Base-by-base conservation (phyloP, 1,140 invertebrate species). In the Mamestra configurata region DNA sequence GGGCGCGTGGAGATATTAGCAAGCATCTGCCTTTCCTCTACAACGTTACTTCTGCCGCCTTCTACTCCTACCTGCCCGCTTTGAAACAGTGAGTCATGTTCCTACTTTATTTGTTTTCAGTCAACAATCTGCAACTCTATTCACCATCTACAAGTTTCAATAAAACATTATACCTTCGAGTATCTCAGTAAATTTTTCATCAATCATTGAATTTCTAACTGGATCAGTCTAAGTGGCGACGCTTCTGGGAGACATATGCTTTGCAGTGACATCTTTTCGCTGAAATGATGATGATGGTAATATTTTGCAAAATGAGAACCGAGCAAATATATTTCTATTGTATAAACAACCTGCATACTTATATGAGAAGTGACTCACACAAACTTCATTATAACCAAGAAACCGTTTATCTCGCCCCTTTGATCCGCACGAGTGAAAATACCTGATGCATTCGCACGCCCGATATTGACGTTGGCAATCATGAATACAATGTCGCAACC, bases 21-120 rank as follows among this genome's bases (percentile, higher is more conserved):
- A 98, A 97, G 93, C 98, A 99, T 95, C 96, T 99, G 79, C 99
- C 99, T 8, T 99, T 99, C 93, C 97, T 99, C 61, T 99, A 99
- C 95, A 99, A 99, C 92, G 98, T 99, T 95, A 98, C 98, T 81
- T 98, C 98, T 7, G 98, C 98, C 71, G 98, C 98, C 24, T 98
- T 98, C 85, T 99, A 99, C 91, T 98, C 98, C 22, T 99, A 99
- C 95, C 95, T 99, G 85, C 99, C 99, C 24, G 99, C 99, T 31
- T 98, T 98, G 92, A 99, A 99, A 97, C 97, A 99, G 99, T 99
- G 96, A 97, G 97, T 96, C 20, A 22, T 55, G 15, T 4, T 49
- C 1, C 13, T n/a, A 5, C 5, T n/a, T 49, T n/a, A 49, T n/a
- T 49, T 49, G 37, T 49, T 49, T n/a, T n/a, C 43, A 3, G 15